Base-by-base conservation (phyloP, 2,888 invertebrate genomes). In the Branchipolynoe longqiensis region DNA sequence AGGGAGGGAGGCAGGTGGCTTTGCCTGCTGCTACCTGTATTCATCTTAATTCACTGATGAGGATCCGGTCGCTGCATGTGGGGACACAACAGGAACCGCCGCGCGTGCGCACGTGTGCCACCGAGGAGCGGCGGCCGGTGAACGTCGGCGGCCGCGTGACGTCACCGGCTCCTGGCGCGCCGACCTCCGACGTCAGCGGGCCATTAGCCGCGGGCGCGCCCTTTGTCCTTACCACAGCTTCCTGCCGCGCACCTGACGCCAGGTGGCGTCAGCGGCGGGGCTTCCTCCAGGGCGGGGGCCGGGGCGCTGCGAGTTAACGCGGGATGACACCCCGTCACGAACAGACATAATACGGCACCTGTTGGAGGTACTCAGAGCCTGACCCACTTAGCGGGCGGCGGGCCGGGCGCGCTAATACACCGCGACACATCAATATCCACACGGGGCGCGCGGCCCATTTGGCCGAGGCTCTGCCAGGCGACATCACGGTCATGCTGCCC, bases 351-450 rank as follows among this genome's bases (percentile, higher is more conserved):
- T 36, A 69, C 69, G 69, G 36, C 69, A 69, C 38, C 69, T 69
- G 69, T 69, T 69, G 69, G 69, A 69, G 38, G 36, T 69, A 69
- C 69, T 69, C 69, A 69, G 36, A 33, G 69, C 69, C 69, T 36
- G 69, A 18, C 69, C 69, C 69, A 69, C 69, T 69, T 69, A 69
- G 69, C 6, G 69, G 38, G 69, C 69, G 18, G 69, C 69, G 33
- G 36, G 8, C 69, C 36, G 22, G 12, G 36, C 12, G 1, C 0
- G n/a, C 69, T 69, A 69, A 69, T 38, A 69, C 22, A 8, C 69
- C n/a, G 36, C 69, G 69, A 69, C 69, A 69, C 69, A 33, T 69
- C 69, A 69, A 69, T 69, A 69, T 69, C 69, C 69, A n/a, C 36
- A 33, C 69, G 69, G 69, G n/a, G 8, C 18, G 36, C 36, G 3